phyloP scores from a whole-genome alignment of 2,888 invertebrate genomes.

The Brachyptera putata region DNA sequence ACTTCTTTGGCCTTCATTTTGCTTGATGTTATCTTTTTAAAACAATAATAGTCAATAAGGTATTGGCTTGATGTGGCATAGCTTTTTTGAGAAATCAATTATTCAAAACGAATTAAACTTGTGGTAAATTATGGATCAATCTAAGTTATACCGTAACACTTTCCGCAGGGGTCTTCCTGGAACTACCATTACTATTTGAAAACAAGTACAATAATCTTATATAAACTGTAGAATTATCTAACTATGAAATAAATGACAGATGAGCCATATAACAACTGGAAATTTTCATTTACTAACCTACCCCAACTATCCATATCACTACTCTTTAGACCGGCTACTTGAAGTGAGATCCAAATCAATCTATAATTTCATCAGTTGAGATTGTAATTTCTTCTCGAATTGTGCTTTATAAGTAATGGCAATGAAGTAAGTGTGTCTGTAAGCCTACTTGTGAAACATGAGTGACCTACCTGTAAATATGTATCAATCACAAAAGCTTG shows the following conservation, averaged over 20 bases:
- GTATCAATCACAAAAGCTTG: no score
- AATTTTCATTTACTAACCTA: not conserved
- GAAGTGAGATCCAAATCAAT: not conserved
- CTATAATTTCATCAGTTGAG: no score
- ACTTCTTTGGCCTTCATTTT: no score
- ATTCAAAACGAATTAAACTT: conserved; percentile 5
- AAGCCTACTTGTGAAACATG: no score
- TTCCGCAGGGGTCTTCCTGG: conserved; percentile 1
- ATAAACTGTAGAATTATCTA: no score
- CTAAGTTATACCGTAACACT: not conserved
- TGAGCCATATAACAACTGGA: not conserved
- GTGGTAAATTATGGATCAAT: conserved; percentile 6
- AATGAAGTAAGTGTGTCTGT: no score
- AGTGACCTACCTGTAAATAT: no score
- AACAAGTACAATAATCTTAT: conserved; percentile 8
- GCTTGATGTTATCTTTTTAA: no score
- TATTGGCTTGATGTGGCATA: not conserved
- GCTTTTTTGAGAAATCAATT: not conserved
- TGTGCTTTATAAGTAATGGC: no score
- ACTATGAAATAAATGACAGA: no score
- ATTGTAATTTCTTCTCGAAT: no score
- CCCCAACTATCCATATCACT: not conserved
- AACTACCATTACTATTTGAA: not conserved
- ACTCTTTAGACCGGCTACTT: not conserved
- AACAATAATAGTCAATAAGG: no score